Base-by-base conservation (phyloP, 2,113 vertebrate species). In the Seriola quinqueradiata region DNA sequence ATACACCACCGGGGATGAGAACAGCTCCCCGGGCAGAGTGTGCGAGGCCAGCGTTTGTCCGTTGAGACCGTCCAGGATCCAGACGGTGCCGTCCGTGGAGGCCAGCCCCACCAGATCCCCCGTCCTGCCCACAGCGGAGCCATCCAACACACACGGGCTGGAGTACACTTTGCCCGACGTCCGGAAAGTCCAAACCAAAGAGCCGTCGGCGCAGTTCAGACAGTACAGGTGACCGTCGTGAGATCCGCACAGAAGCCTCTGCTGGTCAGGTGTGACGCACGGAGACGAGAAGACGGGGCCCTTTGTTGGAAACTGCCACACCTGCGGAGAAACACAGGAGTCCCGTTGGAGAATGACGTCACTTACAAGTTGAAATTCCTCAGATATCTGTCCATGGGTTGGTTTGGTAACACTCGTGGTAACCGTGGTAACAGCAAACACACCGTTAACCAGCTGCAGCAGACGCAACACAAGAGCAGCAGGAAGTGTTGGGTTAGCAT, bases 241-340 rank as follows among this genome's bases (percentile, higher is more conserved):
- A 75, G 98, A 99, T 52, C 98, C 98, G 90, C 97, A 99, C 91
- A 96, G 94, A 77, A 98, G 73, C 80, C 90, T 93, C 87, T 93
- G 89, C 85, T 90, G 77, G 81, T 95, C 94, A 59, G 84, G 72
- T 6, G 94, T 94, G 70, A 96, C 54, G 75, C 97, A 97, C 0
- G 96, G 97, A 1, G 97, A 99, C 23, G 98, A 99, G 95, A 99
- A 99, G 74, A 99, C 95, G 0, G 98, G 97, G 13, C 96, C 98
- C 21, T 89, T 81, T 1, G 97, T 96, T 70, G 90, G 63, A 77
- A 97, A 96, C 48, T 95, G 91, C 98, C 98, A 99, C 70, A 96
- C 89, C 98, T 99, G 86, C 42, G 88, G 52, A 61, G 2, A 46
- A 68, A 70, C 4, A 71, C 32, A 77, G 23, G 4, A 59, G 32